Evolutionary conservation across 2,113 vertebrate species (phyloP).

Genomic region (Oncorhynchus masou): DNA sequence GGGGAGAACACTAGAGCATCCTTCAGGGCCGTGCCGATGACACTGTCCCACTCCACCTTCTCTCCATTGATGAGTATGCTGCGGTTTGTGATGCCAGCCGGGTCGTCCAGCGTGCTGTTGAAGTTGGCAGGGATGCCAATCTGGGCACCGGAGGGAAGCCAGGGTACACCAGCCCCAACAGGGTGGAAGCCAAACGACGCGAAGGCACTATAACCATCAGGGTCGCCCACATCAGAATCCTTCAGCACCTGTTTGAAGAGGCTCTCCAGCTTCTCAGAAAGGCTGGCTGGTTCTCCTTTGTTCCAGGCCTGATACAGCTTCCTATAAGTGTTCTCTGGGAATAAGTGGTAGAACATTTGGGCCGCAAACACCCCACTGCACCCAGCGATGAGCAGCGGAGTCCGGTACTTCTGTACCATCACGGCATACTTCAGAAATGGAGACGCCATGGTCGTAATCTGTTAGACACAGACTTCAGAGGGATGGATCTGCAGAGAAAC

Average conservation of each 20-base stretch:
- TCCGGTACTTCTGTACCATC: slow-evolving; percentile 81
- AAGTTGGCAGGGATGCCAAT: slow-evolving; percentile 89
- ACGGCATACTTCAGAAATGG: slow-evolving; percentile 67
- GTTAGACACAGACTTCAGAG: slow-evolving; percentile 18
- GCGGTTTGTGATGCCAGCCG: slow-evolving; percentile 71
- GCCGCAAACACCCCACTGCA: slow-evolving; percentile 81
- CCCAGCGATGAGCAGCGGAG: slow-evolving; percentile 73
- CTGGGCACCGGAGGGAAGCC: slow-evolving; percentile 78
- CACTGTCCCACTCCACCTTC: slow-evolving; percentile 80
- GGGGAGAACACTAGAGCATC: slow-evolving; percentile 80
- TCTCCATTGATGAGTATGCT: slow-evolving; percentile 78
- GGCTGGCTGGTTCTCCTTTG: slow-evolving; percentile 73
- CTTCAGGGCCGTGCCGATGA: slow-evolving; percentile 70
- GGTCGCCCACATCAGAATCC: slow-evolving; percentile 67
- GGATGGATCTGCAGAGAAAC: slow-evolving; percentile 35
- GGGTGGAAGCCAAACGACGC: slow-evolving; percentile 89
- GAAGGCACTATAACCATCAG: slow-evolving; percentile 76
- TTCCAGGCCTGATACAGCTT: slow-evolving; percentile 86
- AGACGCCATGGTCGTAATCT: slow-evolving; percentile 70
- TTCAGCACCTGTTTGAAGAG: slow-evolving; percentile 81
- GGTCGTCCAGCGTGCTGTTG: slow-evolving; percentile 69
- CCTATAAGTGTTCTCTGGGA: slow-evolving; percentile 76
- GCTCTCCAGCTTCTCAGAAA: slow-evolving; percentile 65
- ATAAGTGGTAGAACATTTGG: slow-evolving; percentile 81
- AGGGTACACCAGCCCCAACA: slow-evolving; percentile 84